Conservation (phyloP, 2,888 invertebrate genomes). For the Oconnorella tubifera region DNA sequence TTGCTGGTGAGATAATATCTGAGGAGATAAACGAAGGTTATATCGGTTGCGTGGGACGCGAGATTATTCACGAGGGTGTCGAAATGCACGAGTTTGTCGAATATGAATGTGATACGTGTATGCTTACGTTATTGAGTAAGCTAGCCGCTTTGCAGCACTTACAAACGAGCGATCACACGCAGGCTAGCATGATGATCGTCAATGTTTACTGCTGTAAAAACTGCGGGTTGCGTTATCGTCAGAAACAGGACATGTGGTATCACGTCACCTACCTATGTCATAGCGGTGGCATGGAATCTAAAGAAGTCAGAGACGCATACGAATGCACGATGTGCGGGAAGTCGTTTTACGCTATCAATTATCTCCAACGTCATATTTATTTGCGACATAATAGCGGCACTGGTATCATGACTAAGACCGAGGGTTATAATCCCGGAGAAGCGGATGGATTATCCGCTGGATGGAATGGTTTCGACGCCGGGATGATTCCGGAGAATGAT, state of each 20-base stretch:
- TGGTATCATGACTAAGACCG: neutral
- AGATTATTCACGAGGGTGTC: constrained; percentile 10
- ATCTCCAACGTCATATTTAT: constrained; percentile 17
- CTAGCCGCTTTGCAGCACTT: constrained; percentile 11
- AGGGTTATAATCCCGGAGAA: neutral
- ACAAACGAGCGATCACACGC: constrained; percentile 13
- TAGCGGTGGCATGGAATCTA: neutral
- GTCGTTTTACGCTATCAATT: constrained; percentile 15
- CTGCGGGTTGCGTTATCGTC: constrained; percentile 14
- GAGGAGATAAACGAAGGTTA: too few relatives aligned
- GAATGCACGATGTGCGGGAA: constrained; percentile 20
- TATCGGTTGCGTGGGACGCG: constrained; percentile 10
- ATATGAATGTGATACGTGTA: constrained; percentile 14
- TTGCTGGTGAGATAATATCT: too few relatives aligned
- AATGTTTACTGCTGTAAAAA: constrained; percentile 18
- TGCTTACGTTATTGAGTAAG: constrained; percentile 13
- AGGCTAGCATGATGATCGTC: neutral
- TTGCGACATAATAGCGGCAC: constrained; percentile 11
- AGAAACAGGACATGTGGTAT: constrained; percentile 13
- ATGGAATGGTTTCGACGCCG: neutral
- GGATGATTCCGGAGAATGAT: neutral
- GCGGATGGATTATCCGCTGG: neutral
- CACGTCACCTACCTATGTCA: constrained; percentile 16
- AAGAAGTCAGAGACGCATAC: too few relatives aligned
- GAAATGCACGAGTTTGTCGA: constrained; percentile 13